Evolutionary conservation across 2,113 vertebrate genomes (phyloP).

Genomic region (Platichthys flesus): DNA sequence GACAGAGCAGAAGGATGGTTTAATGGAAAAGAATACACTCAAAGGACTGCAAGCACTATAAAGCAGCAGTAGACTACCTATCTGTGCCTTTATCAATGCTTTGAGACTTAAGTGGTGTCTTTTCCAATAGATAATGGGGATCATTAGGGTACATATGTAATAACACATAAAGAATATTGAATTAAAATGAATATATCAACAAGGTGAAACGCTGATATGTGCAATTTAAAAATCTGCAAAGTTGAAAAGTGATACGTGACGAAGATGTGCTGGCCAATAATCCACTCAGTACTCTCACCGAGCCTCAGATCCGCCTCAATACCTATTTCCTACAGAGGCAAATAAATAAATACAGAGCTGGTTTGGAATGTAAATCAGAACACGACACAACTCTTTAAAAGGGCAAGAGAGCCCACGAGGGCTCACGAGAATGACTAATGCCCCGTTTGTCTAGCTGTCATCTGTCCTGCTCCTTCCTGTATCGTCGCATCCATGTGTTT

Average conservation of each 20-base stretch:
- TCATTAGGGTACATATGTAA: background rate
- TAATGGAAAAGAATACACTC: conserved; percentile 21
- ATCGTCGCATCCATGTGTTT: background rate
- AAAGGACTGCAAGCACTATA: conserved; percentile 15
- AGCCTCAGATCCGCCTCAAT: background rate
- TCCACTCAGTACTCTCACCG: background rate
- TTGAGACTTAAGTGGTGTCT: background rate
- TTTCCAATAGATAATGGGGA: background rate
- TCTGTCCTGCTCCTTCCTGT: conserved; percentile 13
- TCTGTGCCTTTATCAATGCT: background rate
- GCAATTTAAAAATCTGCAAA: background rate
- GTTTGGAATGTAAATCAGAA: conserved; percentile 47
- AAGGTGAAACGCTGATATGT: background rate
- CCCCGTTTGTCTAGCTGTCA: conserved; percentile 19
- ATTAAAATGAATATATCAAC: background rate
- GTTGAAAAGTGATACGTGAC: conserved; percentile 3
- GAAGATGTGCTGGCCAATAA: conserved; percentile 17
- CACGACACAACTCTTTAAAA: conserved; percentile 33
- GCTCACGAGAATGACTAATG: conserved; percentile 29
- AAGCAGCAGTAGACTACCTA: background rate
- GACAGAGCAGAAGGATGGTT: background rate
- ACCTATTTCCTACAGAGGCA: conserved; percentile 15
- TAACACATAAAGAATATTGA: background rate
- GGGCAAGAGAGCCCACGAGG: conserved; percentile 49
- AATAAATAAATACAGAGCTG: background rate